Evolutionary conservation across 2,888 invertebrate species (phyloP), one percentile per base, ranked within the genome.

Genomic region (Thyatira batis): DNA sequence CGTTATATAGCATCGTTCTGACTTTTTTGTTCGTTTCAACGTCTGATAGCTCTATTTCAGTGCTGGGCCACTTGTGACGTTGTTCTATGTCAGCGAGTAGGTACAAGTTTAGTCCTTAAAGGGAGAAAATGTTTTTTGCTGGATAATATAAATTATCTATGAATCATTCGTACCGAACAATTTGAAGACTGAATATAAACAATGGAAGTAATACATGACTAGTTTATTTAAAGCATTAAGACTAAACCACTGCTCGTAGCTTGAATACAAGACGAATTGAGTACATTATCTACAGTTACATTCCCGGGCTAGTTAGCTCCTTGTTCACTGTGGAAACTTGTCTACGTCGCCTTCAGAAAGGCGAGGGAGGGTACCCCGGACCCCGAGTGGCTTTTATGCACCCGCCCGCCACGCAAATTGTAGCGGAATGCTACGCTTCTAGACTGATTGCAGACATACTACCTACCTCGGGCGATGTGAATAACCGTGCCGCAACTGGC

Each of bases 261-360:
- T 75, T 80, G 82, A 82, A 82, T 82, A 75, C 80, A 80, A 82
- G 84, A 84, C 76, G 82, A 79, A 85, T 84, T 73, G 80, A 74
- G 79, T 73, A 75, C 78, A 83, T 82, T 83, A 82, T 81, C 82
- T 73, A 71, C 78, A 80, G 78, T 71, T 75, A 79, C 78, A 76
- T 77, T 73, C 68, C 63, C 66, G 67, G 69, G 74, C 80, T 84
- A 84, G 84, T 84, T 82, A 82, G 81, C 76, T 79, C 71, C 73
- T 75, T 76, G 78, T 78, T 78, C 77, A 58, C 68, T 63, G 67
- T 69, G 63, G 76, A 74, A 84, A 84, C 84, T 83, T 80, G 79
- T 80, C 81, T 78, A 67, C 71, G 77, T 80, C 77, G 74, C 65
- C 67, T 76, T 75, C 78, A 78, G 75, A 75, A 78, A 76, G 64